Evolutionary conservation across 2,797 vertebrate genomes (phyloP), one percentile per base, ranked within the genome.

Genomic region (Pampus argenteus): DNA sequence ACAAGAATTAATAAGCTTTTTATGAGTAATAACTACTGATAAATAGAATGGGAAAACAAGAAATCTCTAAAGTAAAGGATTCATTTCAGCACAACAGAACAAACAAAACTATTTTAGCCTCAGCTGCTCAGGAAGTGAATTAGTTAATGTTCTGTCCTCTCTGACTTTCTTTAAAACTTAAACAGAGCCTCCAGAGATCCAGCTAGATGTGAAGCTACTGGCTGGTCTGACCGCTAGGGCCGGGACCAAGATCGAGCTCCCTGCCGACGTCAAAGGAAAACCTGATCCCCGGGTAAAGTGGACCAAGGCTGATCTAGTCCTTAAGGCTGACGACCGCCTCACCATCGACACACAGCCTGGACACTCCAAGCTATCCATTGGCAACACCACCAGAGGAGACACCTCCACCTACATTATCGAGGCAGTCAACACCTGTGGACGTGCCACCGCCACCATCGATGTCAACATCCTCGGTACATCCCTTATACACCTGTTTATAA

Each of bases 401-500:
- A 98, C 94, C 0, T 95, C 97, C 47, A 98, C 96, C n/a, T 99
- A 99, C 86, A 99, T 99, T 80, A 97, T 99, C 17, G 98, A 99
- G 91, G 98, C 98, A 0, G 96, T 98, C 67, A 99, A 99, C 58
- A 70, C 89, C 56, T 96, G 97, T 17, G 98, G 98, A 26, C 95
- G 98, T 15, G 98, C 98, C 74, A 99, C 98, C 1, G 98, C 97
- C 7, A 97, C 97, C 45, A 94, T 97, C 6, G 98, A 99, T 77
- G 98, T 99, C 82, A 99, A 98, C 80, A 97, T 99, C 87, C 94
- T 99, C 9, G 98, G 98, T 99, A 95, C 6, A 18, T 23, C 50
- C 17, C 23, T 25, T 45, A 36, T 29, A 29, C 28, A 34, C 34
- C 29, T 31, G 29, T 6, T 31, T 1, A 1, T 26, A 2, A 44